phyloP scores from a whole-genome alignment of 1,140 invertebrate species.

The Nautilus pompilius region DNA sequence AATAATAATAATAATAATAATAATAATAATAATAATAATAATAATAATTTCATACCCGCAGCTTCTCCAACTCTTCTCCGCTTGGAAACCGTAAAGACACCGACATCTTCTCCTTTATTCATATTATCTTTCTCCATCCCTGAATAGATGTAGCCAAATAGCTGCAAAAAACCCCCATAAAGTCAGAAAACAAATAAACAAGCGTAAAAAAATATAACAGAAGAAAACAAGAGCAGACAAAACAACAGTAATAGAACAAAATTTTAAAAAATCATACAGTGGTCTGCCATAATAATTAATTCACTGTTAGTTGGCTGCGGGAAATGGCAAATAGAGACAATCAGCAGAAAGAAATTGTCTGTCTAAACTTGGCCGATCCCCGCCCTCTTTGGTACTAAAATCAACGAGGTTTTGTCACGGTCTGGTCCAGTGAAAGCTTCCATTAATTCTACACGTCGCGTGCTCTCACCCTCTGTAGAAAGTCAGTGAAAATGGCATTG shows the following conservation, averaged over 20 bases:
- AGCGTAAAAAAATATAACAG: neutral
- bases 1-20: neutral
- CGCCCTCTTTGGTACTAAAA: too few relatives aligned
- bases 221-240: neutral
- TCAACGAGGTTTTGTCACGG: too few relatives aligned
- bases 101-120: slow-evolving; percentile 48
- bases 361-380: too few relatives aligned
- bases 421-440: too few relatives aligned
- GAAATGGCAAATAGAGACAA: neutral
- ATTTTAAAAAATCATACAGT: neutral
- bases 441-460: too few relatives aligned
- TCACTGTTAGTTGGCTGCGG: neutral
- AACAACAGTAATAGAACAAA: neutral
- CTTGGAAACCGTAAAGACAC: slow-evolving; percentile 47
- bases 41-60: slow-evolving; percentile 29
- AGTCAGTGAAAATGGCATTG: too few relatives aligned
- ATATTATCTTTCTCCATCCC: slow-evolving; percentile 39
- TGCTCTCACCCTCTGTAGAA: too few relatives aligned
- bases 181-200: neutral
- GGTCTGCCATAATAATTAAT: neutral
- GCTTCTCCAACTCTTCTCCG: slow-evolving; percentile 44
- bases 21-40: neutral
- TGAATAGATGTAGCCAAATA: slow-evolving; percentile 49
- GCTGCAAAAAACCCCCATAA: slow-evolving; percentile 21
- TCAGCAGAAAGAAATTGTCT: too few relatives aligned